Evolutionary conservation across 2,888 invertebrate genomes (phyloP).

Genomic region (Drosophila atripex): DNA sequence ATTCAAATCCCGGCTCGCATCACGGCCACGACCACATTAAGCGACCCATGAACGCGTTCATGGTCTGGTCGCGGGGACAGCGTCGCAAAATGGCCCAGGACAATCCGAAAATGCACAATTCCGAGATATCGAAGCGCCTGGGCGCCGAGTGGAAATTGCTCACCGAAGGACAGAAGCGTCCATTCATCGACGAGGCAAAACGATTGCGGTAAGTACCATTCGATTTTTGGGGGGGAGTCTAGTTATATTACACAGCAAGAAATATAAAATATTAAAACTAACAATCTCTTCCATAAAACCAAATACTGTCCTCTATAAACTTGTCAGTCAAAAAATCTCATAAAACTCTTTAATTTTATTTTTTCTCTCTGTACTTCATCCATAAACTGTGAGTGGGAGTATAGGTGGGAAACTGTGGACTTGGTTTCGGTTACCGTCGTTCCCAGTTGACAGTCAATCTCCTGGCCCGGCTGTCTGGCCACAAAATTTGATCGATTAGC

Average conservation of each 20-base stretch:
- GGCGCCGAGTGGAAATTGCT: conserved; percentile 97
- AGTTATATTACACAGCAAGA: conserved; percentile 6
- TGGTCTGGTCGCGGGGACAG: conserved; percentile 97
- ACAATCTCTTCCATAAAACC: too few relatives aligned
- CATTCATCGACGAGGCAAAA: conserved; percentile 98
- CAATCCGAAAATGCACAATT: conserved; percentile 96
- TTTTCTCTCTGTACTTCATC: conserved; percentile 7
- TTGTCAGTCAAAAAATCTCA: too few relatives aligned
- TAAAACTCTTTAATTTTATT: neutral
- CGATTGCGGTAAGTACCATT: conserved; percentile 87
- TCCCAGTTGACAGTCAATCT: conserved; percentile 34
- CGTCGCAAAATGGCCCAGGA: conserved; percentile 96
- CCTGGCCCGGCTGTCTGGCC: conserved; percentile 53
- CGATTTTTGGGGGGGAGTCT: neutral
- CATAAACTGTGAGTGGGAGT: neutral
- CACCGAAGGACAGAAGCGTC: conserved; percentile 94
- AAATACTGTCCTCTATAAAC: too few relatives aligned
- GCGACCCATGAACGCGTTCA: conserved; percentile 98
- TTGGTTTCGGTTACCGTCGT: conserved; percentile 38
- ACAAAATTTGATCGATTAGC: conserved; percentile 76
- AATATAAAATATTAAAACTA: neutral
- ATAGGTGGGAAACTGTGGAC: conserved; percentile 8
- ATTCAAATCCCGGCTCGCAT: conserved; percentile 35
- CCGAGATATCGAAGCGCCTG: conserved; percentile 93
- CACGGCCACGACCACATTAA: conserved; percentile 90